Conservation (phyloP, 2,888 invertebrate species). For the Hydraecia micacea region DNA sequence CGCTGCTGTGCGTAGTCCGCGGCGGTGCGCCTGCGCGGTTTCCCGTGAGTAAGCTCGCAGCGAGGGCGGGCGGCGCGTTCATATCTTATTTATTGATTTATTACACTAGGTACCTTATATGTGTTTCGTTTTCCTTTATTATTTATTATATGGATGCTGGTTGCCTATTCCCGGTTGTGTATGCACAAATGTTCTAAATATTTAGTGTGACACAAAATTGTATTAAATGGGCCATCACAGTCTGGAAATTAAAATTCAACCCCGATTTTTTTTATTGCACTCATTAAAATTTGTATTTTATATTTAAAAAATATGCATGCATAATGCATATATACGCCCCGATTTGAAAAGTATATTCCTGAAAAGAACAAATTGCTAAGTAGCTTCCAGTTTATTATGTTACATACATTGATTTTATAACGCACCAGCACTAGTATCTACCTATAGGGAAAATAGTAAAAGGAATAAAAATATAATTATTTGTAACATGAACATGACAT, state of each 20-base stretch:
- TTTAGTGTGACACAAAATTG: background rate
- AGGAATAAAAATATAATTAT: background rate
- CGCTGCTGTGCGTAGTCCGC: constrained; percentile 83
- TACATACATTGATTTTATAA: background rate
- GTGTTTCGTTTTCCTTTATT: constrained; percentile 36
- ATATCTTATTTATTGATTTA: constrained; percentile 62
- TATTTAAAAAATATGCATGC: too few species aligned
- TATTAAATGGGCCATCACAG: background rate
- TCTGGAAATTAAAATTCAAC: background rate
- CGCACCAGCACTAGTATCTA: background rate
- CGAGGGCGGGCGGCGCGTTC: constrained; percentile 82
- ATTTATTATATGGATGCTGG: constrained; percentile 22
- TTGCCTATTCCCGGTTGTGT: constrained; percentile 6
- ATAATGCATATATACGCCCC: too few species aligned
- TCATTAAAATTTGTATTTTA: background rate
- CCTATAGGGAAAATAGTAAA: background rate
- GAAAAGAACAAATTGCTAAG: background rate
- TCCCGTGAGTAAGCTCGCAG: constrained; percentile 84
- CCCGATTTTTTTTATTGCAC: background rate
- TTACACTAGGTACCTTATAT: constrained; percentile 21
- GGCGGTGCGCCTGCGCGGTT: constrained; percentile 87
- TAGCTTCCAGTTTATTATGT: background rate
- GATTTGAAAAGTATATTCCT: background rate
- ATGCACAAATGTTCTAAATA: background rate
- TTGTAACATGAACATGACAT: background rate